Conservation (phyloP, 2,797 vertebrate species). For the Sebastes matsubarae region DNA sequence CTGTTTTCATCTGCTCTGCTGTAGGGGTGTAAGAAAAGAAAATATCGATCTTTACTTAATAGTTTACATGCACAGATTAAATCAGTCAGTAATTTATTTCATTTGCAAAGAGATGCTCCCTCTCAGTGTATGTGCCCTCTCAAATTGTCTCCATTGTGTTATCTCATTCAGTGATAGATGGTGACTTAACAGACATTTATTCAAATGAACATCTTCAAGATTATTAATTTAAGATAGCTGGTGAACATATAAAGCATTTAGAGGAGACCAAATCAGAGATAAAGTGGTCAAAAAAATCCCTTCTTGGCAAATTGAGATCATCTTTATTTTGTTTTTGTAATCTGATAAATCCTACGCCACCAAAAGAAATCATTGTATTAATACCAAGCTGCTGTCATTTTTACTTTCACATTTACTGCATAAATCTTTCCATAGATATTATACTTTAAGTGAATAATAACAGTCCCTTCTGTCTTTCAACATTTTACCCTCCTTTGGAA, state of each 20-base stretch:
- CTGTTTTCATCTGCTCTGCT: neutral
- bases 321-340: neutral
- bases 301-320: neutral
- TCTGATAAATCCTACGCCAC: neutral
- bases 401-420: neutral
- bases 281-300: neutral
- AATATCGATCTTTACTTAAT: too few relatives aligned
- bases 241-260: neutral
- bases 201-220: neutral
- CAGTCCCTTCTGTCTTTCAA: slow-evolving; percentile 6
- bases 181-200: neutral
- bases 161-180: neutral
- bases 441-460: slow-evolving; percentile 1
- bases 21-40: too few relatives aligned
- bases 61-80: too few relatives aligned
- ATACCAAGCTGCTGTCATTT: neutral
- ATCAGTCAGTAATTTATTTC: too few relatives aligned
- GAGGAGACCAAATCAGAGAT: neutral
- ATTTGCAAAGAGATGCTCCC: too few relatives aligned
- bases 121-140: neutral
- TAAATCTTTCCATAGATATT: slow-evolving; percentile 3
- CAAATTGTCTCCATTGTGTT: neutral
- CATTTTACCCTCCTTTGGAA: neutral
- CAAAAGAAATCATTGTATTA: neutral
- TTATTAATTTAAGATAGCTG: neutral